A percentile compares a stretch with the other conserved stretches of the same genome.
Conservation (phyloP, 2,888 invertebrate species). For the Oasisia sp. region DNA sequence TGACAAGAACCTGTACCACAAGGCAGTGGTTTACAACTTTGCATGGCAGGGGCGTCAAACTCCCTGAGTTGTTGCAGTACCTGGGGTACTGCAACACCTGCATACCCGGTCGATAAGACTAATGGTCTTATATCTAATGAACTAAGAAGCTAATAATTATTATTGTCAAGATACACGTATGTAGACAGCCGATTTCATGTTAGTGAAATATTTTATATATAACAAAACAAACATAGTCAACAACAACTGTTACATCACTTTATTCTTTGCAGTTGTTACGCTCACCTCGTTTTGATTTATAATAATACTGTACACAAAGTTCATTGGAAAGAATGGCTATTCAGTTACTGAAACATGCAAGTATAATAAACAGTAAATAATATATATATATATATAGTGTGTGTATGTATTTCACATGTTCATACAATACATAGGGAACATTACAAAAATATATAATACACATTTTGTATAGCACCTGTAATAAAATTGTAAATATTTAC, state of each 20-base stretch:
- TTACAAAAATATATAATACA: slow-evolving; percentile 14
- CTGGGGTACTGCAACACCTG: too few species aligned
- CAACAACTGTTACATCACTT: background rate
- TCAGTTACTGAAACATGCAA: background rate
- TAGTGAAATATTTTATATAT: too few species aligned
- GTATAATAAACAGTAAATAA: background rate
- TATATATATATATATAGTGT: background rate
- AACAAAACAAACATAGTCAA: too few species aligned
- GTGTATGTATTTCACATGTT: background rate
- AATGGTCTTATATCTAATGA: too few species aligned
- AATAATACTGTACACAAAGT: background rate
- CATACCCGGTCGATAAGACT: too few species aligned
- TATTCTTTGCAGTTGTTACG: background rate
- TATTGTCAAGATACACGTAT: too few species aligned
- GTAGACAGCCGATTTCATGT: too few species aligned
- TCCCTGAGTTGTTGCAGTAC: too few species aligned
- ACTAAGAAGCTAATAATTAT: too few species aligned
- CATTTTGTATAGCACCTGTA: background rate
- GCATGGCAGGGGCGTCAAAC: too few species aligned
- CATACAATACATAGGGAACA: background rate
- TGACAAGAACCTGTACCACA: too few species aligned
- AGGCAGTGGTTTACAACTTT: too few species aligned
- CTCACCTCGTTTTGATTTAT: background rate
- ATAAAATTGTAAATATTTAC: background rate
- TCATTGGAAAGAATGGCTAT: slow-evolving; percentile 17